Percentiles rank a stretch among this genome's conserved stretches.
These are phyloP conservation scores for human (Homo sapiens) DNA, from an alignment of 2,113 vertebrate genomes.

Conservation along the genomic window GRCh38 chr4:81693501-81694000, in stretches of 20 bases:
- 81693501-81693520: background rate
- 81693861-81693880: background rate
- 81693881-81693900: slow-evolving; percentile 15
- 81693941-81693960: background rate
- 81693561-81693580: background rate
- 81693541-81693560: background rate
- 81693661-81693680: background rate
- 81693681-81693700: slow-evolving; percentile 6
- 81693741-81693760: background rate
- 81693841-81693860: background rate
- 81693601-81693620: background rate
- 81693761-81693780: background rate
- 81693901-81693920: slow-evolving; percentile 28
- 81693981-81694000: background rate
- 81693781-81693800: background rate
- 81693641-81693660: background rate
- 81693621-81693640: background rate
- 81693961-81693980: background rate
- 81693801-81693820: background rate
- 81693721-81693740: background rate
- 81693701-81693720: background rate
- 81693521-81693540: background rate
- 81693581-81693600: background rate
- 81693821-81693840: background rate
- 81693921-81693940: background rate